These are phyloP conservation scores for Chionoecetes opilio DNA, from an alignment of 1,140 invertebrate species.

Conservation along the genomic window DNA sequence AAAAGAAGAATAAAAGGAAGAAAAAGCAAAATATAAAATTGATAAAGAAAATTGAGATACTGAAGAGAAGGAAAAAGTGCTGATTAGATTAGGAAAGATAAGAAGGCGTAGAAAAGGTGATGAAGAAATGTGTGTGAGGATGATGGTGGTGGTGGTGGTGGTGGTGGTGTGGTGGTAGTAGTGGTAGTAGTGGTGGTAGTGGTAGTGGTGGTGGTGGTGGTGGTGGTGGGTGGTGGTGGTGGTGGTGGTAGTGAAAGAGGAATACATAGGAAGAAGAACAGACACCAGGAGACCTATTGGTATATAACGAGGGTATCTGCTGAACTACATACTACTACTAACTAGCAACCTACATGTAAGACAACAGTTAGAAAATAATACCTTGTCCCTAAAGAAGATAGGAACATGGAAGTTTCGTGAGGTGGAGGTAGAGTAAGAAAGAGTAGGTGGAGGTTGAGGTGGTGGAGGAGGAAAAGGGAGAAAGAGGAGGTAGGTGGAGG, in stretches of 20 bases:
- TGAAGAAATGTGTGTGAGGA: neutral
- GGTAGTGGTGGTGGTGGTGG: neutral
- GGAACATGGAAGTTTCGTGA: too few relatives aligned
- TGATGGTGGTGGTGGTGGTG: neutral
- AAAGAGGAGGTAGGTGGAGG: neutral
- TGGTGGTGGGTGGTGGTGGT: neutral
- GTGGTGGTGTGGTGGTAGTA: neutral
- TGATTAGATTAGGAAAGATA: neutral
- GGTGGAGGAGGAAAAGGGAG: neutral
- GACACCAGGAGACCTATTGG: too few relatives aligned
- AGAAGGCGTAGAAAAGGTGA: neutral
- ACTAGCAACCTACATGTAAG: too few relatives aligned
- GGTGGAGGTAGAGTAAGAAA: neutral
- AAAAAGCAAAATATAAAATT: neutral
- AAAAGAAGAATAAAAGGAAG: neutral
- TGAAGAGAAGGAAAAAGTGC: neutral
- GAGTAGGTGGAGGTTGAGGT: neutral
- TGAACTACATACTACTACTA: too few relatives aligned
- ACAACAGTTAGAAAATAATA: too few relatives aligned
- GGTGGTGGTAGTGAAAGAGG: neutral
- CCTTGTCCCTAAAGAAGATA: too few relatives aligned
- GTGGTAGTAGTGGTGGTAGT: neutral
- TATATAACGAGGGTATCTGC: too few relatives aligned
- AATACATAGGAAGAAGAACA: neutral
- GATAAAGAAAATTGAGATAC: neutral